phyloP scores from a whole-genome alignment of 2,797 vertebrate genomes.

The Sphenodon punctatus region DNA sequence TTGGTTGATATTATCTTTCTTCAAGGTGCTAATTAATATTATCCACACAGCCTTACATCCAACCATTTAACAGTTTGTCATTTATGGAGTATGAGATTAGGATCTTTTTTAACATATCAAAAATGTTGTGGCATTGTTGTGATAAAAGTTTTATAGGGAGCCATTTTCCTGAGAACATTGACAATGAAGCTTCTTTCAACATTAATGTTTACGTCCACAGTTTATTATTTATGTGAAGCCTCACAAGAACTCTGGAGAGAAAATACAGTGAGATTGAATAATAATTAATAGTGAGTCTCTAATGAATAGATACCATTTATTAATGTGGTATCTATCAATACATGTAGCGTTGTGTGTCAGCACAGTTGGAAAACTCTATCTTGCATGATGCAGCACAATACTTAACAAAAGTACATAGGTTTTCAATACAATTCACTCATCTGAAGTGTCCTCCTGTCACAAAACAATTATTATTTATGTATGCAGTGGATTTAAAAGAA shows the following conservation, averaged over 20 bases:
- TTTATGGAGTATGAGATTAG: neutral
- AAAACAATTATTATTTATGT: neutral
- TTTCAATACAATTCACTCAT: slow-evolving; percentile 25
- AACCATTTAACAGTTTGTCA: neutral
- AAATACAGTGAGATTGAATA: slow-evolving; percentile 43
- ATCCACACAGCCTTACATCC: neutral
- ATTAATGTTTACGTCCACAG: slow-evolving; percentile 30
- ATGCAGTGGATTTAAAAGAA: neutral
- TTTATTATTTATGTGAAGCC: slow-evolving; percentile 60
- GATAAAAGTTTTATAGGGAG: neutral
- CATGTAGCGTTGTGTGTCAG: slow-evolving; percentile 8
- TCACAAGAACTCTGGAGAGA: slow-evolving; percentile 5
- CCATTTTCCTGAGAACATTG: slow-evolving; percentile 32
- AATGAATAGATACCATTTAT: slow-evolving; percentile 34
- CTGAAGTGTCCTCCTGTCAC: neutral
- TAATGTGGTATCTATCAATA: slow-evolving; percentile 21
- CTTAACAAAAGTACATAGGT: slow-evolving; percentile 34
- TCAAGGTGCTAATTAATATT: neutral
- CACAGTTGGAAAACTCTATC: slow-evolving; percentile 6
- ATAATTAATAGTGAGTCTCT: slow-evolving; percentile 38
- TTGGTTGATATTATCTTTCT: no score
- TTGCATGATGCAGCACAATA: slow-evolving; percentile 25
- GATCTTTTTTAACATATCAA: neutral
- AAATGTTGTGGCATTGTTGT: slow-evolving; percentile 18
- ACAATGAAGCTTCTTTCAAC: slow-evolving; percentile 43